Conservation (phyloP, 2,113 vertebrate genomes). For the Nibea coibor region DNA sequence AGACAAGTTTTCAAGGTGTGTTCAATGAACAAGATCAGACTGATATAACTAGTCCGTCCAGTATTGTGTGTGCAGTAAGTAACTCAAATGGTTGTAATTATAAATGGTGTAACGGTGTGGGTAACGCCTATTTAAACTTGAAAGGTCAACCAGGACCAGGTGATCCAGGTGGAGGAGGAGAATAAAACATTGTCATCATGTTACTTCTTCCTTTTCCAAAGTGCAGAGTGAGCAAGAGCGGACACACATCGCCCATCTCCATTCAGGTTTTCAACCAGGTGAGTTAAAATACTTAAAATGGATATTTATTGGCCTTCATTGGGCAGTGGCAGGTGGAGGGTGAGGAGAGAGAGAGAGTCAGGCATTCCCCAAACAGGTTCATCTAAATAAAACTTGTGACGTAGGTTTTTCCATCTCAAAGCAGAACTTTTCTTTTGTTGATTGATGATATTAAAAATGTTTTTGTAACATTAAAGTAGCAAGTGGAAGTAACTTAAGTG, state of each 20-base stretch:
- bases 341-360: too few species aligned
- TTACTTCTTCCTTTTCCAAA: neutral
- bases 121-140: too few species aligned
- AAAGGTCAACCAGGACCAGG: neutral
- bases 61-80: neutral
- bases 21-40: neutral
- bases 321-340: too few species aligned
- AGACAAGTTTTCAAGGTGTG: neutral
- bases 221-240: neutral
- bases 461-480: too few species aligned
- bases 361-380: too few species aligned
- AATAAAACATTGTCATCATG: neutral
- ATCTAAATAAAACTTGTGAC: too few species aligned
- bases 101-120: neutral
- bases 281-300: slow-evolving; percentile 1
- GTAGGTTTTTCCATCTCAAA: too few species aligned
- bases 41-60: neutral
- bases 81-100: neutral
- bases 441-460: too few species aligned
- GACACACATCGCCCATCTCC: neutral
- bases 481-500: too few species aligned
- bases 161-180: neutral
- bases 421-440: too few species aligned
- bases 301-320: too few species aligned
- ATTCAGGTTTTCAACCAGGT: slow-evolving; percentile 6